Evolutionary conservation across 2,888 invertebrate species (phyloP), one percentile per base, ranked within the genome.

Genomic region (Pyralis farinalis): DNA sequence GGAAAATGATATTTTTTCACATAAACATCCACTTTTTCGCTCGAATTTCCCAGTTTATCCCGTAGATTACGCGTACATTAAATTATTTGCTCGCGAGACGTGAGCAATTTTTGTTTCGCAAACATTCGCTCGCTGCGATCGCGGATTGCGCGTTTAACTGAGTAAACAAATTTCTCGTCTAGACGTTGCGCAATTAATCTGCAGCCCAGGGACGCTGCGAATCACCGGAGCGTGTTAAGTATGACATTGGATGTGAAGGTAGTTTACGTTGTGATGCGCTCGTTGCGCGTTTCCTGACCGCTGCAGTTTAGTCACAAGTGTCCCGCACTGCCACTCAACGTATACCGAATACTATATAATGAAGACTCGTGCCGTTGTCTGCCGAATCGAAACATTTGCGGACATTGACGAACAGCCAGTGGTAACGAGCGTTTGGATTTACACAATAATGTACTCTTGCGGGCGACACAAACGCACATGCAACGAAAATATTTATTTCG

Each of bases 1-100:
- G 37, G 52, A 52, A 59, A 57, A 58, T 55, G 46, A 57, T 60
- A 58, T 59, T 55, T 58, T 60, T 52, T 46, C 46, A 47, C 44
- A 58, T 48, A 49, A 16, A 46, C 44, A 54, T 35, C 44, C 47
- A 44, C 44, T 48, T 51, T 49, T 43, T 38, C 47, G 43, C 42
- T 37, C 37, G 40, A 44, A 37, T 47, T 40, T 39, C 35, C 41
- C 39, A 34, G 46, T 47, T 46, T 50, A 44, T 50, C 38, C 43
- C 27, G 21, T 20, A 43, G 43, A 42, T 47, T 47, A 37, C 33
- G 27, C 27, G 33, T 27, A 28, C 27, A 39, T 39, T 39, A 34
- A 39, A 39, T 39, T 39, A 33, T 39, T 39, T 34, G 28, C 9
- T 9, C 20, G 20, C 10, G 25, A 31, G 25, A 31, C 31, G 31